Percentiles rank a stretch among this genome's conserved stretches.
Conservation (phyloP, 2,888 invertebrate genomes). For the Argyresthia goedartella region DNA sequence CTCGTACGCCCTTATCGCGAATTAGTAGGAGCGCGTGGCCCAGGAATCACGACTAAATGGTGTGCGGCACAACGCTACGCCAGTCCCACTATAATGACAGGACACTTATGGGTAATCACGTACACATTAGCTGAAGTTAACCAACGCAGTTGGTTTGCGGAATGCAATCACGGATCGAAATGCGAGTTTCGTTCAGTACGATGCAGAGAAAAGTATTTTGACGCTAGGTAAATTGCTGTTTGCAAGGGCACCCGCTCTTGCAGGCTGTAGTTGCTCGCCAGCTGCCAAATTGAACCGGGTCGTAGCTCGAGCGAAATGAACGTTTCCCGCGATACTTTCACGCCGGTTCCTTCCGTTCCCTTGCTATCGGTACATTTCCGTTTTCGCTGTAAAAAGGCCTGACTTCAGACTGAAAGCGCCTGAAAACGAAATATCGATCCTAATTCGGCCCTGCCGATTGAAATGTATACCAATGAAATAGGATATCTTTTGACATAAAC, state of each 20-base stretch:
- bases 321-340: constrained; percentile 32
- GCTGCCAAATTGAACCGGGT: constrained; percentile 55
- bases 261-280: constrained; percentile 36
- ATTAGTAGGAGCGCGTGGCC: constrained; percentile 49
- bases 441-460: constrained; percentile 23
- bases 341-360: constrained; percentile 23
- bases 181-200: background rate
- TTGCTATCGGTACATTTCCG: constrained; percentile 22
- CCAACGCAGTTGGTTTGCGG: constrained; percentile 14
- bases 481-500: background rate
- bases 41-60: constrained; percentile 43
- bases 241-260: constrained; percentile 43
- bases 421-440: constrained; percentile 20
- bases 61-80: constrained; percentile 21
- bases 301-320: constrained; percentile 46
- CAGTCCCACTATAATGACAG: constrained; percentile 43
- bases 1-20: constrained; percentile 55
- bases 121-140: constrained; percentile 38
- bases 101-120: constrained; percentile 45
- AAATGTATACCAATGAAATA: constrained; percentile 13
- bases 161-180: background rate
- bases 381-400: constrained; percentile 18
- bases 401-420: constrained; percentile 20
- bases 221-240: constrained; percentile 46
- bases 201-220: background rate